phyloP scores from a whole-genome alignment of 2,888 invertebrate genomes.

The Morpho deidamia region DNA sequence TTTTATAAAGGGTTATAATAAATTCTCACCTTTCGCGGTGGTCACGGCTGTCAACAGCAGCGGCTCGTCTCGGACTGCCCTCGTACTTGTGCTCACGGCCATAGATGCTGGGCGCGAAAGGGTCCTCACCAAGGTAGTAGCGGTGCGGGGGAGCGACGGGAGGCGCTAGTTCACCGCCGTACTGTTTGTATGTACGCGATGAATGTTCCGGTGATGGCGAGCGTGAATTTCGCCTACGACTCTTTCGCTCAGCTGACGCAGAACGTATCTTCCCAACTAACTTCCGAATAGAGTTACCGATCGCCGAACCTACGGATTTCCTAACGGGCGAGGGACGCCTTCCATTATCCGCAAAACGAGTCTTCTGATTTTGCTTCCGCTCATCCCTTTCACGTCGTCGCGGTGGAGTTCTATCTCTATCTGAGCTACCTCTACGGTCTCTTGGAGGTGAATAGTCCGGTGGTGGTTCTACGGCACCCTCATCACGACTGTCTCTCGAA shows the following conservation, averaged over 20 bases:
- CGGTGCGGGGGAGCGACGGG: conserved; percentile 81
- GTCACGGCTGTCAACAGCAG: conserved; percentile 61
- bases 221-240: conserved; percentile 79
- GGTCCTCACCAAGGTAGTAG: conserved; percentile 92
- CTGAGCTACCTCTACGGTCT: conserved; percentile 62
- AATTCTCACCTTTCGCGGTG: conserved; percentile 67
- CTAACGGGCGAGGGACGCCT: conserved; percentile 61
- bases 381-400: conserved; percentile 70
- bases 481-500: conserved; percentile 66
- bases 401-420: conserved; percentile 63
- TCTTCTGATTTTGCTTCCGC: conserved; percentile 83
- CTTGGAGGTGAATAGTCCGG: conserved; percentile 85
- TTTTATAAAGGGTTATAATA: not conserved
- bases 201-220: conserved; percentile 80
- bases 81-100: conserved; percentile 91
- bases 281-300: conserved; percentile 89
- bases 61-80: conserved; percentile 76
- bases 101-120: conserved; percentile 89
- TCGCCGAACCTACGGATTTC: conserved; percentile 79
- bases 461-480: conserved; percentile 80
- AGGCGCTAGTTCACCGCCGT: conserved; percentile 70
- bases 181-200: conserved; percentile 71
- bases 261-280: conserved; percentile 90
- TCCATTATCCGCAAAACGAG: conserved; percentile 79
- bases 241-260: conserved; percentile 82